Percentiles rank a stretch among this genome's conserved stretches.
Conservation (phyloP, 2,797 vertebrate species). For the Paramormyrops hopkinsi region DNA sequence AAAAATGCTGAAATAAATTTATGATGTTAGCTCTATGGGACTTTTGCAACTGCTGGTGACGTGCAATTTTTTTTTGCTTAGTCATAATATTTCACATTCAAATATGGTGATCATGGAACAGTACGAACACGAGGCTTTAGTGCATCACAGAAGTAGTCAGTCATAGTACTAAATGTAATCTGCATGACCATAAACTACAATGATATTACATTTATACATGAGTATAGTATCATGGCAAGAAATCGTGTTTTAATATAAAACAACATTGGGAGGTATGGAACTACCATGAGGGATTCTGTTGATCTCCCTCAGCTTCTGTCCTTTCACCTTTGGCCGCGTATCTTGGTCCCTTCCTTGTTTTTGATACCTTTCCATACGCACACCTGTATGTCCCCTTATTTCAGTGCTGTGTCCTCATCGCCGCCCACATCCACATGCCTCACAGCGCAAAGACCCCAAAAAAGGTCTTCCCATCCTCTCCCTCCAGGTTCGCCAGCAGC, state of each 20-base stretch:
- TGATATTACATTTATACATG: background rate
- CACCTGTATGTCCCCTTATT: too few species aligned
- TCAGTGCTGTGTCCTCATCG: background rate
- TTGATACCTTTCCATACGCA: too few species aligned
- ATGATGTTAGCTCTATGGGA: background rate
- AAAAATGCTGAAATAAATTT: slow-evolving; percentile 13
- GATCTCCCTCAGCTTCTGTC: background rate
- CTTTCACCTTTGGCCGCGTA: background rate
- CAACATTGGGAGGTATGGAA: background rate
- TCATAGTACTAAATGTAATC: background rate
- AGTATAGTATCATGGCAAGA: background rate
- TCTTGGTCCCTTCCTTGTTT: background rate
- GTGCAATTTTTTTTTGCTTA: background rate
- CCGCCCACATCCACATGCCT: slow-evolving; percentile 17
- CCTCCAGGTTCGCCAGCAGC: slow-evolving; percentile 37
- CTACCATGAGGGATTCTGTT: background rate
- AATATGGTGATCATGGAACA: background rate
- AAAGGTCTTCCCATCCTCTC: slow-evolving; percentile 44
- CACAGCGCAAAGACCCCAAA: slow-evolving; percentile 65
- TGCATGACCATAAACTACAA: background rate
- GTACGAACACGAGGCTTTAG: background rate
- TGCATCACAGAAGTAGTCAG: background rate
- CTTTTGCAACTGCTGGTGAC: background rate
- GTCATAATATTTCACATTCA: background rate
- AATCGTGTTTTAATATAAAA: background rate